These are phyloP conservation scores for Bubo scandiacus DNA, from an alignment of 2,113 vertebrate genomes.

Conservation along the genomic window DNA sequence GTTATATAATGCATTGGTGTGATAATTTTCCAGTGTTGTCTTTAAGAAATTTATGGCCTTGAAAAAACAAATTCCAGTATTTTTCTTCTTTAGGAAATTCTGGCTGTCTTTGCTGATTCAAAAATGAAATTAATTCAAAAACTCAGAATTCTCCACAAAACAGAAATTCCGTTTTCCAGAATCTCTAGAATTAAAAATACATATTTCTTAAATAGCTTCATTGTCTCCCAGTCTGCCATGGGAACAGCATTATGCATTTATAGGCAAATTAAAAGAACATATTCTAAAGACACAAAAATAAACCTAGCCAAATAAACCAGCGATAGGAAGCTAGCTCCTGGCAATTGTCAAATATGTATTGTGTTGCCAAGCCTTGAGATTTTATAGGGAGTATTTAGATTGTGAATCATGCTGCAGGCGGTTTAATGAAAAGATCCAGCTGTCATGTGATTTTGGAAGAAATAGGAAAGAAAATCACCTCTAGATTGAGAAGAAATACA, in stretches of 20 bases:
- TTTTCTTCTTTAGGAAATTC: neutral
- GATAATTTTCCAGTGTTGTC: neutral
- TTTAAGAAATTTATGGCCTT: neutral
- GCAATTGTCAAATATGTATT: slow-evolving; percentile 5
- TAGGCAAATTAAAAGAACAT: neutral
- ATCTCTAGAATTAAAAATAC: neutral
- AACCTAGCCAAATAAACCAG: slow-evolving; percentile 36
- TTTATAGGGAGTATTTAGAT: slow-evolving; percentile 32
- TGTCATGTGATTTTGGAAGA: slow-evolving; percentile 24
- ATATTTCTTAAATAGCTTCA: neutral
- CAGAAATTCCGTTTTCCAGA: neutral
- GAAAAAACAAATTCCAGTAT: neutral
- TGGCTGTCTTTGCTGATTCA: neutral
- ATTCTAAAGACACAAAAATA: slow-evolving; percentile 36
- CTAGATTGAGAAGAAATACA: neutral
- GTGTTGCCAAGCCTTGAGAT: slow-evolving; percentile 6
- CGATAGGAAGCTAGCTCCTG: neutral
- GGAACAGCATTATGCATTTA: neutral
- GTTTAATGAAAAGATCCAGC: slow-evolving; percentile 35
- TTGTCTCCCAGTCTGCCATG: neutral
- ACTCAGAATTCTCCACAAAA: neutral
- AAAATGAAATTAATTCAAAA: neutral
- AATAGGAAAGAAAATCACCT: neutral
- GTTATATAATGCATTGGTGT: neutral
- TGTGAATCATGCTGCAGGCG: neutral